Percentiles rank a stretch among this genome's conserved stretches.
phyloP scores from a whole-genome alignment of 2,797 vertebrate species.

The Fistularia commersonii region DNA sequence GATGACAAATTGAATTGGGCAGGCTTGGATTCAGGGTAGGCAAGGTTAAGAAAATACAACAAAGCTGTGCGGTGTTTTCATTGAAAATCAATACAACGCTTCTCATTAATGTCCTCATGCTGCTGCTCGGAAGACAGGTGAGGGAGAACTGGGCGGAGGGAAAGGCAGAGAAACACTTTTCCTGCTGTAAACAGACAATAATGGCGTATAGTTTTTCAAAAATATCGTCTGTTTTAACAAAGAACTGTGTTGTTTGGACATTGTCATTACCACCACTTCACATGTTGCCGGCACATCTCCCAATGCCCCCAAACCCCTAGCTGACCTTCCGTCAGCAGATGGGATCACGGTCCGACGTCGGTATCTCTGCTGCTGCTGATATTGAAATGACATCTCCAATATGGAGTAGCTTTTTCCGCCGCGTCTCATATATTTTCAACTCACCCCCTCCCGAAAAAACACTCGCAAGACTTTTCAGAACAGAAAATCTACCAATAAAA shows the following conservation, averaged over 20 bases:
- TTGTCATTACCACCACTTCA: slow-evolving; percentile 26
- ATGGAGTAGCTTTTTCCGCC: slow-evolving; percentile 23
- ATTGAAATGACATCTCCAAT: slow-evolving; percentile 48
- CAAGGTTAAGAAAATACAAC: slow-evolving; percentile 70
- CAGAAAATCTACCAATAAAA: too few species aligned
- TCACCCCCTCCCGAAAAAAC: slow-evolving; percentile 32
- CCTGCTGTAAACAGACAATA: slow-evolving; percentile 1
- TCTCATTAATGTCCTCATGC: slow-evolving; percentile 61
- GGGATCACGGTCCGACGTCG: slow-evolving; percentile 23
- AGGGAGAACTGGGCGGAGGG: slow-evolving; percentile 34
- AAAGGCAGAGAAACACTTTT: slow-evolving; percentile 10
- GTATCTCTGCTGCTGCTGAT: slow-evolving; percentile 38
- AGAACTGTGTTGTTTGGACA: neutral
- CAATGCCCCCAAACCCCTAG: slow-evolving; percentile 31
- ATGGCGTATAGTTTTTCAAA: slow-evolving; percentile 3
- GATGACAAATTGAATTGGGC: slow-evolving; percentile 58
- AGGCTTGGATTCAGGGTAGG: slow-evolving; percentile 47
- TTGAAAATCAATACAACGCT: slow-evolving; percentile 67
- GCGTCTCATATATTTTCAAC: slow-evolving; percentile 40
- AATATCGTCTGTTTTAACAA: slow-evolving; percentile 1
- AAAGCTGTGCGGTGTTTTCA: slow-evolving; percentile 59
- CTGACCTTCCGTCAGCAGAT: slow-evolving; percentile 45
- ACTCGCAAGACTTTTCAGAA: slow-evolving; percentile 11
- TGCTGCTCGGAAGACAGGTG: slow-evolving; percentile 38
- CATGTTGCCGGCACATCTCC: slow-evolving; percentile 24